Conservation (phyloP, 2,797 vertebrate species). For the Cyclopterus lumpus region DNA sequence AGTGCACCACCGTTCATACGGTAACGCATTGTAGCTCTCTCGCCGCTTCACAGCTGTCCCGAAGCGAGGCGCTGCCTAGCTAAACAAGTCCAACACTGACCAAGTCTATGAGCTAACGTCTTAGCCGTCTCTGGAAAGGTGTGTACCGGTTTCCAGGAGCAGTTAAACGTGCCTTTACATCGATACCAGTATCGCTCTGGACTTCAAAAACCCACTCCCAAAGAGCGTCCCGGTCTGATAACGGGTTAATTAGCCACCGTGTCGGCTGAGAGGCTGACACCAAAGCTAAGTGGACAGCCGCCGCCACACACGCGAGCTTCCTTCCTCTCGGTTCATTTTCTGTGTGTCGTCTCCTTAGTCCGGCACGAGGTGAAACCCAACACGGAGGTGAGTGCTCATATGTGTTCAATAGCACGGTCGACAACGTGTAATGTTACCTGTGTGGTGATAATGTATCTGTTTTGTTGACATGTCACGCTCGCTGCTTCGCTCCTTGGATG, state of each 20-base stretch:
- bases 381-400: not conserved
- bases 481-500: slow-evolving; percentile 53
- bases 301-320: slow-evolving; percentile 31
- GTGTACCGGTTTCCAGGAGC: not conserved
- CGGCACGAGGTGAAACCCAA: not conserved
- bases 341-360: not conserved
- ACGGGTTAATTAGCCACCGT: slow-evolving; percentile 28
- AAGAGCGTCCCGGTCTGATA: not conserved
- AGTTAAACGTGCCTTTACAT: not conserved
- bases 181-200: not conserved
- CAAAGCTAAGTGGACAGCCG: slow-evolving; percentile 58
- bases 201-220: not conserved
- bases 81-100: not conserved
- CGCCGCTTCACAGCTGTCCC: slow-evolving; percentile 14
- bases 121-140: slow-evolving; percentile 15
- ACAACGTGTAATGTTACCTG: slow-evolving; percentile 69
- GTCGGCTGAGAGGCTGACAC: slow-evolving; percentile 43
- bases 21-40: not conserved
- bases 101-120: slow-evolving; percentile 30
- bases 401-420: not conserved
- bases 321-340: slow-evolving; percentile 24
- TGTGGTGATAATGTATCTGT: slow-evolving; percentile 54
- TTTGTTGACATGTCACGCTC: slow-evolving; percentile 80
- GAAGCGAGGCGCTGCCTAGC: not conserved
- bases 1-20: not conserved